These are phyloP conservation scores for Colistium nudipinnis DNA, from an alignment of 2,113 vertebrate species.

Conservation along the genomic window DNA sequence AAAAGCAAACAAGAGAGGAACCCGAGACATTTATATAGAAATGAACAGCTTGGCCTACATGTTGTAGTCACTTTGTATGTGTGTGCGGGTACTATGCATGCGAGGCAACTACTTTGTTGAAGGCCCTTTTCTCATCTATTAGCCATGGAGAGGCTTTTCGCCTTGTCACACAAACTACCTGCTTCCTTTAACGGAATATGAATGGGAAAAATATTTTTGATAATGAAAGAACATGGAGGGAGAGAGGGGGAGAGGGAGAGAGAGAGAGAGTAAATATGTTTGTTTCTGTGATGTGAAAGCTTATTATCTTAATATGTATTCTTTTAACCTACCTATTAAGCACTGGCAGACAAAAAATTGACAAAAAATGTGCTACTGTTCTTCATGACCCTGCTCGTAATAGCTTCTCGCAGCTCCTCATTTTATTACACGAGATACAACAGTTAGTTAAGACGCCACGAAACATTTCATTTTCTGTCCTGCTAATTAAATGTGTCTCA, in stretches of 20 bases:
- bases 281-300: slow-evolving; percentile 68
- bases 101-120: slow-evolving; percentile 23
- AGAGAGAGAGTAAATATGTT: slow-evolving; percentile 53
- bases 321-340: slow-evolving; percentile 73
- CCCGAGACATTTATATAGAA: not conserved
- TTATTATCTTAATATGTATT: slow-evolving; percentile 72
- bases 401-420: slow-evolving; percentile 65
- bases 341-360: slow-evolving; percentile 56
- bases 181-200: slow-evolving; percentile 24
- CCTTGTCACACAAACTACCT: slow-evolving; percentile 28
- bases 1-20: too few species aligned
- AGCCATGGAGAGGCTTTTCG: slow-evolving; percentile 8
- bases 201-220: slow-evolving; percentile 47
- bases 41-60: not conserved
- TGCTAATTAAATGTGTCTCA: slow-evolving; percentile 82
- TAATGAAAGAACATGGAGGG: slow-evolving; percentile 38
- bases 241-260: not conserved
- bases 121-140: slow-evolving; percentile 23
- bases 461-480: slow-evolving; percentile 79
- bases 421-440: slow-evolving; percentile 80
- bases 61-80: not conserved
- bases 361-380: slow-evolving; percentile 27
- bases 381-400: slow-evolving; percentile 61
- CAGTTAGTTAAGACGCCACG: slow-evolving; percentile 79
- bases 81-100: not conserved